phyloP scores from a whole-genome alignment of 30 jellyfish, hydroid and myxozoan species.

The Turritopsis dohrnii region DNA sequence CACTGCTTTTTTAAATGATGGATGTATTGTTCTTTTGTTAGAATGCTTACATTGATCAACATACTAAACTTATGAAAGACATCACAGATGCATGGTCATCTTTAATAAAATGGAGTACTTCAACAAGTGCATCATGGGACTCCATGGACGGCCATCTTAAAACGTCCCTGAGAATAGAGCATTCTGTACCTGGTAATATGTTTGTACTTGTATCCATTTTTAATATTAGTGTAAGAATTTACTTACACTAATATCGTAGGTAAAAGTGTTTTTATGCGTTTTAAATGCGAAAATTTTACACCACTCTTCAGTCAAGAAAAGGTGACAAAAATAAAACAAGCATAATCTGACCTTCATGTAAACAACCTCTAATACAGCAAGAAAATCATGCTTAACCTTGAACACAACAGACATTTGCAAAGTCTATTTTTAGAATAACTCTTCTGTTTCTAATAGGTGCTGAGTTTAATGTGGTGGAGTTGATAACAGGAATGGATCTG shows the following conservation, averaged over 20 bases:
- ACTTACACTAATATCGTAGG: no score
- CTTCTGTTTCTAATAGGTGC: not conserved
- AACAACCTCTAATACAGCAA: no score
- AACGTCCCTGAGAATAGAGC: conserved; percentile 58
- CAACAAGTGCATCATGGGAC: conserved; percentile 79
- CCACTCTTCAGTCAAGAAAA: no score
- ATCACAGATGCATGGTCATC: conserved; percentile 65
- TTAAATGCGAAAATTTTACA: no score
- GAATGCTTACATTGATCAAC: conserved; percentile 71
- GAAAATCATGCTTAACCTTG: no score
- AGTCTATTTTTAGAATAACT: not conserved
- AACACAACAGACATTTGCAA: not conserved
- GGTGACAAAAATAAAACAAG: no score
- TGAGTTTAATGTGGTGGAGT: conserved; percentile 14
- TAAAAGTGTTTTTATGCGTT: no score
- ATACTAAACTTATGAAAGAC: conserved; percentile 44
- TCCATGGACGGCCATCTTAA: conserved; percentile 73
- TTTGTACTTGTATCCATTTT: not conserved
- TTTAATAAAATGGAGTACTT: conserved; percentile 59
- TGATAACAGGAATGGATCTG: conserved; percentile 63
- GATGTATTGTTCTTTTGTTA: not conserved
- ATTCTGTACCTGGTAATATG: not conserved
- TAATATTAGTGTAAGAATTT: not conserved
- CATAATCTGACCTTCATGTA: no score
- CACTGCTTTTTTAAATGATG: not conserved